These are phyloP conservation scores for Porites lutea DNA, from an alignment of 64 coral and sea anemone genomes.

Conservation along the genomic window DNA sequence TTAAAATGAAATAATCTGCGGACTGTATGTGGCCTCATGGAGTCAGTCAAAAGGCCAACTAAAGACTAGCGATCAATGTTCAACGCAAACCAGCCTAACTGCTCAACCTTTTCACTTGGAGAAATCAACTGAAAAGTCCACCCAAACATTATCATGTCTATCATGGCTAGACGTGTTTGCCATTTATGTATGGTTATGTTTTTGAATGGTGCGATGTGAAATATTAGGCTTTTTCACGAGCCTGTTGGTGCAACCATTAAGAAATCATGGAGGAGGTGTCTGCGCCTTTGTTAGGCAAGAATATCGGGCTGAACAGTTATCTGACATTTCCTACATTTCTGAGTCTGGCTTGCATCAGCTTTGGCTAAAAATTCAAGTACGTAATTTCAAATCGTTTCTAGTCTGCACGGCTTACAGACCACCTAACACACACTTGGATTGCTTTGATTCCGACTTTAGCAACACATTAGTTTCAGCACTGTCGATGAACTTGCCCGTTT, in stretches of 20 bases:
- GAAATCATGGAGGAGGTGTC: neutral
- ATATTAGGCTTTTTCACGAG: no score
- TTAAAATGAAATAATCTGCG: no score
- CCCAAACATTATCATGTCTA: no score
- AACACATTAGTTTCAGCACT: neutral
- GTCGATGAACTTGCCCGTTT: neutral
- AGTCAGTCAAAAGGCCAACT: no score
- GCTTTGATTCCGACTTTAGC: neutral
- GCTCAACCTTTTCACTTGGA: no score
- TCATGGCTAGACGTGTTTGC: no score
- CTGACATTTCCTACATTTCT: neutral
- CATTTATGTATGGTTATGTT: no score
- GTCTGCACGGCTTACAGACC: neutral
- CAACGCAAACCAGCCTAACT: no score
- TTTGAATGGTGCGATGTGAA: no score
- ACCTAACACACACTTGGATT: neutral
- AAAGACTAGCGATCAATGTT: no score
- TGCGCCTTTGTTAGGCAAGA: neutral
- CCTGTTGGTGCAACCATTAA: neutral
- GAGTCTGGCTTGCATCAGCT: neutral
- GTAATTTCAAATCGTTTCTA: neutral
- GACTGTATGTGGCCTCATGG: no score
- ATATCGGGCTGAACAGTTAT: neutral
- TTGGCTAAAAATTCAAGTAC: constrained; percentile 17
- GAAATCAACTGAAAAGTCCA: no score